Percentiles rank a stretch among this genome's conserved stretches.
These are phyloP conservation scores for Cataglyphis hispanica DNA, from an alignment of 1,140 invertebrate genomes.

Conservation along the genomic window DNA sequence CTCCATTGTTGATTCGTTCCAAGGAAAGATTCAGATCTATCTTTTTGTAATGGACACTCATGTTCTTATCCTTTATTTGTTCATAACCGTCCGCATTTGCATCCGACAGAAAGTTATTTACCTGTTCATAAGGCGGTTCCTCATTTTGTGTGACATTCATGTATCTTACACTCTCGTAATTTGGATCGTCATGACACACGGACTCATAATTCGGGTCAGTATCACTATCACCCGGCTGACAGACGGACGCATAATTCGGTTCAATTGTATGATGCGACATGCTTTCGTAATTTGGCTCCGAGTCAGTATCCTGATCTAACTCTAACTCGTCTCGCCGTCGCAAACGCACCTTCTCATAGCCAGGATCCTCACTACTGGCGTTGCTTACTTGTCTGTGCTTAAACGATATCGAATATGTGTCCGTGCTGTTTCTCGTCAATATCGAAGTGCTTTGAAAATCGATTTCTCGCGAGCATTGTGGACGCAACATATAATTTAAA, in stretches of 20 bases:
- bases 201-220: conserved; percentile 91
- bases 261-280: conserved; percentile 87
- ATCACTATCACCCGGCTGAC: conserved; percentile 90
- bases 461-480: conserved; percentile 83
- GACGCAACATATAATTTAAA: conserved; percentile 90
- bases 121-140: conserved; percentile 86
- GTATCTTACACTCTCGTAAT: conserved; percentile 86
- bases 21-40: conserved; percentile 74
- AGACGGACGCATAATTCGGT: conserved; percentile 87
- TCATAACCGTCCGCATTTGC: conserved; percentile 76
- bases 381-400: conserved; percentile 84
- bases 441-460: conserved; percentile 22
- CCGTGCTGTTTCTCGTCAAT: conserved; percentile 4
- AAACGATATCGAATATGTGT: conserved; percentile 78
- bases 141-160: conserved; percentile 77
- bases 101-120: conserved; percentile 77
- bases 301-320: conserved; percentile 81
- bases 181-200: conserved; percentile 87
- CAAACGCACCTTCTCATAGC: conserved; percentile 83
- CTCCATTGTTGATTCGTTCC: conserved; percentile 67
- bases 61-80: conserved; percentile 76
- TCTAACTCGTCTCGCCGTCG: conserved; percentile 75
- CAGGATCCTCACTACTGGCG: conserved; percentile 83
- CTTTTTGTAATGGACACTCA: conserved; percentile 78
- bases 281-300: conserved; percentile 90